These are phyloP conservation scores for Morus bassanus DNA, from an alignment of 2,797 vertebrate species.

Conservation along the genomic window DNA sequence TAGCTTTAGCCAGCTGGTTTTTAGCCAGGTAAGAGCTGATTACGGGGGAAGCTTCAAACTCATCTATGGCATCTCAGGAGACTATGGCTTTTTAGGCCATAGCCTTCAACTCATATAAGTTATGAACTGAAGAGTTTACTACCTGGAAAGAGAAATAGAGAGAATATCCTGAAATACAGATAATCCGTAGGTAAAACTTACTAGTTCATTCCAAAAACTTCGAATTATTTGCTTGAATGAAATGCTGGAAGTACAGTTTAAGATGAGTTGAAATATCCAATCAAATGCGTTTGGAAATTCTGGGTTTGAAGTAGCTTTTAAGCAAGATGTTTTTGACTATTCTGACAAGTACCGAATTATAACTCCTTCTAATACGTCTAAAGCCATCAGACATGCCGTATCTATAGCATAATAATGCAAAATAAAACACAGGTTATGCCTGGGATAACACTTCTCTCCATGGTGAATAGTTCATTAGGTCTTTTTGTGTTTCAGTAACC, in stretches of 20 bases:
- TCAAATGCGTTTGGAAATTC: background rate
- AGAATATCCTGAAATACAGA: background rate
- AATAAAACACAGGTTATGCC: background rate
- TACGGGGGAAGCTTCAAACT: background rate
- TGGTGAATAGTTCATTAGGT: background rate
- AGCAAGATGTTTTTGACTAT: background rate
- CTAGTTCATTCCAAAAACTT: background rate
- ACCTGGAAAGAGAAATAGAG: background rate
- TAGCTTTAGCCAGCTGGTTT: background rate
- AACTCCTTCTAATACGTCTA: background rate
- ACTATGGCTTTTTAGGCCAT: background rate
- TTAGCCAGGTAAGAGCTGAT: background rate
- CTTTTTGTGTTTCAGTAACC: background rate
- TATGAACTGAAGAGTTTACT: background rate
- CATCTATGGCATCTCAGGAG: background rate
- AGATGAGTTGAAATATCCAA: background rate
- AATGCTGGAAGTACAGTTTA: background rate
- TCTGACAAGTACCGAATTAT: background rate
- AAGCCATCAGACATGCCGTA: background rate
- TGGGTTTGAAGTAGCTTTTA: background rate
- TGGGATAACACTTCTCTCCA: background rate
- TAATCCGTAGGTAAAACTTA: background rate
- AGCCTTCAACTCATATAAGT: background rate
- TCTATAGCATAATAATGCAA: background rate
- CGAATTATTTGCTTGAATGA: background rate